A percentile compares a stretch with the other conserved stretches of the same genome.
phyloP scores from a whole-genome alignment of 2,797 vertebrate genomes.

The Catharus ustulatus region DNA sequence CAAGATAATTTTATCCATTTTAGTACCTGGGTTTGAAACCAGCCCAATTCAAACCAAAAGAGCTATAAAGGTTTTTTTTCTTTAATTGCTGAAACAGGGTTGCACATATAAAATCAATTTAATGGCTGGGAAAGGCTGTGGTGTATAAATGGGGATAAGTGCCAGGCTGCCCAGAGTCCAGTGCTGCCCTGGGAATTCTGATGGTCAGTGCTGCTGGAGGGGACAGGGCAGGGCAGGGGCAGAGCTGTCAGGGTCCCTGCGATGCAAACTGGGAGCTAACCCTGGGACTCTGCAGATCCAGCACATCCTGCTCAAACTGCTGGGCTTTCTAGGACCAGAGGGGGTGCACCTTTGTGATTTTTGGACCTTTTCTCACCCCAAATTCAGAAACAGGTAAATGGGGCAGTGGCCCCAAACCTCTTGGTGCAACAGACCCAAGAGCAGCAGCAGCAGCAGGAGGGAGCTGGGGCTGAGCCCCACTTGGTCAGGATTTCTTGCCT shows the following conservation, averaged over 20 bases:
- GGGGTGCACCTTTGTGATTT: background rate
- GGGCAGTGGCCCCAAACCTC: too few species aligned
- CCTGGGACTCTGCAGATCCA: background rate
- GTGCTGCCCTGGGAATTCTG: background rate
- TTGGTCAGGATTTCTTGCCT: background rate
- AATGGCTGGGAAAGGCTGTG: constrained; percentile 41
- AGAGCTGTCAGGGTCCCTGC: background rate
- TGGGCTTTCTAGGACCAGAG: background rate
- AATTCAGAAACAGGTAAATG: background rate
- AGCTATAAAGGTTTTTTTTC: constrained; percentile 45
- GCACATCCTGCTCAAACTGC: background rate
- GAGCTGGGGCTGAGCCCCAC: background rate
- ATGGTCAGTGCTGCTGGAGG: background rate
- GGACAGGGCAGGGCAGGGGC: background rate
- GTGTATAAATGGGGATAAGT: background rate
- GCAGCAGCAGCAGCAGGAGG: background rate
- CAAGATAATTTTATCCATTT: constrained; percentile 66
- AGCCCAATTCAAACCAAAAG: constrained; percentile 60
- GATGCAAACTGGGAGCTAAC: background rate
- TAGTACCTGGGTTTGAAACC: constrained; percentile 69
- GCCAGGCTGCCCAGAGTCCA: background rate
- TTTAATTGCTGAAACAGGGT: constrained; percentile 61
- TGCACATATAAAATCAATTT: constrained; percentile 49
- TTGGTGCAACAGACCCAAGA: background rate
- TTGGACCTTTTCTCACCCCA: background rate